Evolutionary conservation across 2,888 invertebrate genomes (phyloP).

Genomic region (Eubasilissa splendida): DNA sequence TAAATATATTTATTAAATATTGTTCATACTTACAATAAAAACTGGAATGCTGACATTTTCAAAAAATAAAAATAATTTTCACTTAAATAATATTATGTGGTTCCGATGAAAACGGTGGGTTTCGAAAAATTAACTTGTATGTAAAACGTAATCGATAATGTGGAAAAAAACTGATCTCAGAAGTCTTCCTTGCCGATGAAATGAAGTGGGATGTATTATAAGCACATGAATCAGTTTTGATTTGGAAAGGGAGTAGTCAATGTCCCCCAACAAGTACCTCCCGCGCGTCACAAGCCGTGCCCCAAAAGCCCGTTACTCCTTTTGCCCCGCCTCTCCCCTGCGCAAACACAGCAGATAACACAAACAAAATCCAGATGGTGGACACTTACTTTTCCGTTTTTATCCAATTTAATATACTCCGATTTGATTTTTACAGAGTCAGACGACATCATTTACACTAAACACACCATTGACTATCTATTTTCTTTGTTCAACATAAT

Average conservation of each 20-base stretch:
- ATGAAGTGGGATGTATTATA: constrained; percentile 67
- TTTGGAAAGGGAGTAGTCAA: constrained; percentile 73
- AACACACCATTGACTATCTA: constrained; percentile 67
- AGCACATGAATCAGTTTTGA: constrained; percentile 55
- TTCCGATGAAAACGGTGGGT: background rate
- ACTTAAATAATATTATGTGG: constrained; percentile 23
- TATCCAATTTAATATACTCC: constrained; percentile 72
- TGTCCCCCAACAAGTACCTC: constrained; percentile 65
- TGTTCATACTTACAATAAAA: constrained; percentile 29
- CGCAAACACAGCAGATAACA: constrained; percentile 65
- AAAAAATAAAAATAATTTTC: constrained; percentile 24
- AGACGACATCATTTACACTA: constrained; percentile 72
- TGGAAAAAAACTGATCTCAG: constrained; percentile 36
- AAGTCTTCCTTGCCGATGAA: constrained; percentile 69
- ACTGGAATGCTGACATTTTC: constrained; percentile 29
- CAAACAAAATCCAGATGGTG: constrained; percentile 64
- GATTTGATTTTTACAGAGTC: constrained; percentile 70
- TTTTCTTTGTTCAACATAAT: constrained; percentile 70
- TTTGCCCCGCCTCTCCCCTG: constrained; percentile 74
- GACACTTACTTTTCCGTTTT: constrained; percentile 68
- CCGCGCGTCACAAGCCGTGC: constrained; percentile 65
- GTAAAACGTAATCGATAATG: constrained; percentile 63
- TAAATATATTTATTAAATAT: constrained; percentile 14
- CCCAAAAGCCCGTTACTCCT: constrained; percentile 72
- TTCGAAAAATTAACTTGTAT: background rate